Percentiles rank a stretch among this genome's conserved stretches.
These are phyloP conservation scores for Macquaria australasica DNA, from an alignment of 2,113 vertebrate genomes.

Conservation along the genomic window DNA sequence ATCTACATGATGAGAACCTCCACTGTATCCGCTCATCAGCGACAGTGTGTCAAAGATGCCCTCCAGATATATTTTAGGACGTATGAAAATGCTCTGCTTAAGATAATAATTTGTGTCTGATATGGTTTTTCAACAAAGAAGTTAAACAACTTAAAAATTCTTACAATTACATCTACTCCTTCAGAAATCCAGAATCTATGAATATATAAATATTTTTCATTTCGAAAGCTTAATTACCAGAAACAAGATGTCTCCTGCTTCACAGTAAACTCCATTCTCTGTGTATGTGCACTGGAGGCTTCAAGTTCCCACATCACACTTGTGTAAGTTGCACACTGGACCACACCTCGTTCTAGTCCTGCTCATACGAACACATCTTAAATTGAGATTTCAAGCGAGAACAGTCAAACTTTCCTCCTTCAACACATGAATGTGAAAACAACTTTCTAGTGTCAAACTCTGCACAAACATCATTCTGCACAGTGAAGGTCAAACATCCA, in stretches of 20 bases:
- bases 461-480: too few species aligned
- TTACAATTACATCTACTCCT: neutral
- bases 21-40: neutral
- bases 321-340: neutral
- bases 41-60: neutral
- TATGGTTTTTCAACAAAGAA: neutral
- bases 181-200: neutral
- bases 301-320: neutral
- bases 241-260: neutral
- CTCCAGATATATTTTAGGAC: neutral
- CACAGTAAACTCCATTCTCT: neutral
- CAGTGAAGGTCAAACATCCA: too few species aligned
- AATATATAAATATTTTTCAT: neutral
- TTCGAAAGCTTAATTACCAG: neutral
- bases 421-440: too few species aligned
- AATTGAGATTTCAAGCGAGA: too few species aligned
- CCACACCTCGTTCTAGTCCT: too few species aligned
- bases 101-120: neutral
- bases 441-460: too few species aligned
- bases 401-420: too few species aligned
- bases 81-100: too few species aligned
- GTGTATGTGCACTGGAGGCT: neutral
- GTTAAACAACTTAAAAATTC: neutral
- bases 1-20: neutral
- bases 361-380: too few species aligned